These are phyloP conservation scores for Melopsittacus undulatus DNA, from an alignment of 2,797 vertebrate species.

Conservation along the genomic window DNA sequence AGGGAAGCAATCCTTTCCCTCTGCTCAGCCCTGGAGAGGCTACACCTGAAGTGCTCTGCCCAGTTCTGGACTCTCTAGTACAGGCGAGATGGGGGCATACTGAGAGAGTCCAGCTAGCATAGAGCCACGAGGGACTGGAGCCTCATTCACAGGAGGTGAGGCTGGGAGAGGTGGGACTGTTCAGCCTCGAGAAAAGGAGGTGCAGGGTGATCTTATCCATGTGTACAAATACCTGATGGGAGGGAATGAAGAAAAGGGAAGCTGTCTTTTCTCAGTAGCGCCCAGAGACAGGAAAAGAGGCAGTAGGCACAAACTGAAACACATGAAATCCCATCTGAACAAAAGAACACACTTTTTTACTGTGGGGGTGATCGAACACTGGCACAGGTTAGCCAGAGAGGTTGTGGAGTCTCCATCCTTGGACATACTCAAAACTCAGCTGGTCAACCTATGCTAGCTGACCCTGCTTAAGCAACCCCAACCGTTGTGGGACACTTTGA, in stretches of 20 bases:
- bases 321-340: background rate
- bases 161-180: background rate
- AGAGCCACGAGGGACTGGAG: background rate
- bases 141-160: background rate
- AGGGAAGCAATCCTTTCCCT: background rate
- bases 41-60: background rate
- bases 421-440: background rate
- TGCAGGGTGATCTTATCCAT: background rate
- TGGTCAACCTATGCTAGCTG: background rate
- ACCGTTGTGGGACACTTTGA: background rate
- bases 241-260: background rate
- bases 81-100: background rate
- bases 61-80: background rate
- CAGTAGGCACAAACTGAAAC: background rate
- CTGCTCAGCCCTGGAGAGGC: background rate
- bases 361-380: background rate
- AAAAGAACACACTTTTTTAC: background rate
- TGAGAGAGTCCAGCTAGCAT: background rate
- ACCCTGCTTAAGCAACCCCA: background rate
- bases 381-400: background rate
- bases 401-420: background rate
- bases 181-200: background rate
- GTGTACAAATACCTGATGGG: background rate
- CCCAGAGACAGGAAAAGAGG: background rate
- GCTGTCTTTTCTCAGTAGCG: background rate